Evolutionary conservation across 2,797 vertebrate genomes (phyloP).

Genomic region (Spea hammondii): DNA sequence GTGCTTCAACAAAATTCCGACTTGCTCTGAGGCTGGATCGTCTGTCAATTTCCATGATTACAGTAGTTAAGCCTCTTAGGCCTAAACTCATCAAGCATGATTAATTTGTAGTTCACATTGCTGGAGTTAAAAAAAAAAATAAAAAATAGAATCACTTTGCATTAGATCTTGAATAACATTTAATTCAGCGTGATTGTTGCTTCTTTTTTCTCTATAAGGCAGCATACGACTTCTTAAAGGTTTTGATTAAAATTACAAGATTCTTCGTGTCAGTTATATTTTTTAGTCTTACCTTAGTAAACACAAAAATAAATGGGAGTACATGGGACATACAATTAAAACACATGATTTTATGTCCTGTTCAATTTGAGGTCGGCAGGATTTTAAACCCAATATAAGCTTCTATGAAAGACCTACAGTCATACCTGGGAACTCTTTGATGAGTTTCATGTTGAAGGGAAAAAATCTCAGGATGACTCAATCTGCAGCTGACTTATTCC

Average conservation of each 20-base stretch:
- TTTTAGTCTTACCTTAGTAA: too few relatives aligned
- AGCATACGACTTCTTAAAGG: not conserved
- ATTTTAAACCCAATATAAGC: too few relatives aligned
- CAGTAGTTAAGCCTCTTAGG: conserved; percentile 11
- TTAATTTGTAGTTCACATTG: conserved; percentile 3
- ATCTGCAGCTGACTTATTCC: too few relatives aligned
- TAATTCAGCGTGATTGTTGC: conserved; percentile 2
- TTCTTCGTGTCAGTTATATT: too few relatives aligned
- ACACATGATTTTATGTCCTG: too few relatives aligned
- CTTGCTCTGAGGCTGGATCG: conserved; percentile 4
- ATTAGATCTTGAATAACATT: conserved; percentile 13
- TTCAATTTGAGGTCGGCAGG: too few relatives aligned
- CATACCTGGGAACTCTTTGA: too few relatives aligned
- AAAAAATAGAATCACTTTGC: not conserved
- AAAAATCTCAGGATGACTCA: too few relatives aligned
- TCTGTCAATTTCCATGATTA: conserved; percentile 23
- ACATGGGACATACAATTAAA: too few relatives aligned
- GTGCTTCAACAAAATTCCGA: not conserved
- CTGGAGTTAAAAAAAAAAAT: conserved; percentile 6
- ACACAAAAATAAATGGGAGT: too few relatives aligned
- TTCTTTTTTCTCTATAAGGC: not conserved
- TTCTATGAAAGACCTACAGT: too few relatives aligned
- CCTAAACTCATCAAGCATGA: conserved; percentile 19
- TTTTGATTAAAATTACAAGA: not conserved
- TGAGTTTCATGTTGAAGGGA: too few relatives aligned